phyloP scores from a whole-genome alignment of 2,888 invertebrate genomes.

The Sesia apiformis region DNA sequence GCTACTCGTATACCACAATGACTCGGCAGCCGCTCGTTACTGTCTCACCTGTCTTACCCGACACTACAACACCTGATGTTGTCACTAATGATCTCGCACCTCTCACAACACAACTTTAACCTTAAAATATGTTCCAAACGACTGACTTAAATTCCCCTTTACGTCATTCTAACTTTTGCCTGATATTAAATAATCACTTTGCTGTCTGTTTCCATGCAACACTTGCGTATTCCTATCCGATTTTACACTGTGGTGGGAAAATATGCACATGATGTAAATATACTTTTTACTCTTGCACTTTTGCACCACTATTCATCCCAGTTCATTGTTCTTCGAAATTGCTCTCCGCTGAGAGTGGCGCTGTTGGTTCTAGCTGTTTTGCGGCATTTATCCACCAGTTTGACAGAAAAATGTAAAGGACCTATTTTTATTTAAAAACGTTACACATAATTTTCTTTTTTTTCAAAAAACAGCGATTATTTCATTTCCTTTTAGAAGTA shows the following conservation, averaged over 20 bases:
- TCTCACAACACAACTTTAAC: slow-evolving; percentile 5
- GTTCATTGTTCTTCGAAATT: slow-evolving; percentile 69
- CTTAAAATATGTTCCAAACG: too few species aligned
- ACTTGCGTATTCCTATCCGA: too few species aligned
- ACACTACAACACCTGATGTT: slow-evolving; percentile 36
- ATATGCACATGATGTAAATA: slow-evolving; percentile 51
- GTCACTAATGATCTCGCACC: slow-evolving; percentile 56
- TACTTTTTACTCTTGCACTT: slow-evolving; percentile 59
- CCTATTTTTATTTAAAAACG: too few species aligned
- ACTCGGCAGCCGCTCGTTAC: slow-evolving; percentile 66
- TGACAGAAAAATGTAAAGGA: too few species aligned
- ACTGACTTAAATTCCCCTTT: too few species aligned
- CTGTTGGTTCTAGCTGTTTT: slow-evolving; percentile 46
- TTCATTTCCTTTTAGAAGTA: too few species aligned
- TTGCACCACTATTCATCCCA: slow-evolving; percentile 63
- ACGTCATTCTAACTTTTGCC: too few species aligned
- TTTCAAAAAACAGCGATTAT: too few species aligned
- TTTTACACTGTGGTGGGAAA: background rate
- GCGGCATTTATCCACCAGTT: slow-evolving; percentile 24
- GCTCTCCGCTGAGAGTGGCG: slow-evolving; percentile 58
- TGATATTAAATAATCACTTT: too few species aligned
- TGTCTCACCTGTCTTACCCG: slow-evolving; percentile 52
- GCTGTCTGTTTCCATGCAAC: too few species aligned
- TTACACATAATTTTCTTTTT: too few species aligned
- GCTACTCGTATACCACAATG: slow-evolving; percentile 57